Base-by-base conservation (phyloP, 1,140 invertebrate genomes). In the Xylocopa sonorina region DNA sequence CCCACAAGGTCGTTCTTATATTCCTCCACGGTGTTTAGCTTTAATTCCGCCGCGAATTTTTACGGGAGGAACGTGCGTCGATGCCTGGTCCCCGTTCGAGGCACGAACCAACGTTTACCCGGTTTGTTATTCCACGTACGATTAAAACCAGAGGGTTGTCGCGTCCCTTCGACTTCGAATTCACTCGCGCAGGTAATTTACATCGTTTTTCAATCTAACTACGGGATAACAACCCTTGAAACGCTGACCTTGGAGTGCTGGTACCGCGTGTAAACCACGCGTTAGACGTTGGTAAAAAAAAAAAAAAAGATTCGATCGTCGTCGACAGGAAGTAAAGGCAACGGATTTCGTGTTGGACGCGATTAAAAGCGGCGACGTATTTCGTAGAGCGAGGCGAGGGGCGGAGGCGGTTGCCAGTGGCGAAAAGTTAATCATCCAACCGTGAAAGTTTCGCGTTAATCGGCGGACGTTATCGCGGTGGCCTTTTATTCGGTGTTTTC, bases 1-100 rank as follows among this genome's bases (percentile, higher is more conserved):
- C 86, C 75, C 78, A 80, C 69, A 84, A 80, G 81, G 53, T 80
- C 77, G 60, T 18, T 82, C 50, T 78, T 68, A 53, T 73, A 41
- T 41, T 80, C 21, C 63, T 71, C 41, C 29, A 41, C 12, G 34
- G 18, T 67, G 62, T 72, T 53, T 50, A 34, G 34, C 38, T 74
- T 62, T 68, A 73, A 68, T 51, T 32, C n/a, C 21, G 46, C 18
- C 4, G 21, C 9, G 43, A n/a, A 29, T 62, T 27, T 76, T 76
- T 53, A 41, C 46, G 58, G 14, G 10, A 12, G n/a, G 18, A 48
- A 60, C 41, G 41, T 16, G 41, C 48, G 38, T 50, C 18, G 50
- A 78, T 55, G 51, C 34, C 2, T 62, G 76, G 38, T 9, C 46
- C 18, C 16, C 32, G 4, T 27, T 5, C 32, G 32, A 9, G 57